A percentile compares a stretch with the other conserved stretches of the same genome.
Evolutionary conservation across 2,797 vertebrate genomes (phyloP).

Genomic region (Aythya fuligula): DNA sequence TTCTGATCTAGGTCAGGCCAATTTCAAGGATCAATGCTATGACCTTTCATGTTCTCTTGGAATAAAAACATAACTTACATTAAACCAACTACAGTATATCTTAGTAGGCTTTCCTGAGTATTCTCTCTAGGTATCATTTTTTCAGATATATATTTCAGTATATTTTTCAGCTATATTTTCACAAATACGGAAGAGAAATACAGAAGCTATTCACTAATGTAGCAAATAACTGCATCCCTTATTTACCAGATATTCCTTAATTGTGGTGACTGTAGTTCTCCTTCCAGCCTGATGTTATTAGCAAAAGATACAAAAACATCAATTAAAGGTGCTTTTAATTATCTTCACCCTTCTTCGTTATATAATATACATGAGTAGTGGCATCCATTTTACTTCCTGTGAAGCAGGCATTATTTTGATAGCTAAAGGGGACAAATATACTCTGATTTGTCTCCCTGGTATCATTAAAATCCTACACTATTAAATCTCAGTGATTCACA

Average conservation of each 20-base stretch:
- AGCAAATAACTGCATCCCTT: not conserved
- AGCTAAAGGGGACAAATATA: not conserved
- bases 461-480: not conserved
- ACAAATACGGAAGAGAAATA: not conserved
- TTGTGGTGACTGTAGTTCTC: not conserved
- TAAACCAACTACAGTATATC: not conserved
- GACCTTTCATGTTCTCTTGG: not conserved
- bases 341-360: not conserved
- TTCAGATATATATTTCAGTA: too few species aligned
- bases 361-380: not conserved
- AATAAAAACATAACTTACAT: conserved; percentile 14
- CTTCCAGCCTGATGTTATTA: not conserved
- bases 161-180: not conserved
- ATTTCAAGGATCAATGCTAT: conserved; percentile 26
- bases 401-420: not conserved
- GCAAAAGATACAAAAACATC: not conserved
- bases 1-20: conserved; percentile 41
- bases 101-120: not conserved
- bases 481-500: not conserved
- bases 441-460: not conserved
- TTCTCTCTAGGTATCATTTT: not conserved
- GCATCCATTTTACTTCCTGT: not conserved
- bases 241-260: not conserved
- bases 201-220: not conserved
- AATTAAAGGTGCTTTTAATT: not conserved